These are phyloP conservation scores for Tapera naevia DNA, from an alignment of 2,797 vertebrate genomes.

Conservation along the genomic window DNA sequence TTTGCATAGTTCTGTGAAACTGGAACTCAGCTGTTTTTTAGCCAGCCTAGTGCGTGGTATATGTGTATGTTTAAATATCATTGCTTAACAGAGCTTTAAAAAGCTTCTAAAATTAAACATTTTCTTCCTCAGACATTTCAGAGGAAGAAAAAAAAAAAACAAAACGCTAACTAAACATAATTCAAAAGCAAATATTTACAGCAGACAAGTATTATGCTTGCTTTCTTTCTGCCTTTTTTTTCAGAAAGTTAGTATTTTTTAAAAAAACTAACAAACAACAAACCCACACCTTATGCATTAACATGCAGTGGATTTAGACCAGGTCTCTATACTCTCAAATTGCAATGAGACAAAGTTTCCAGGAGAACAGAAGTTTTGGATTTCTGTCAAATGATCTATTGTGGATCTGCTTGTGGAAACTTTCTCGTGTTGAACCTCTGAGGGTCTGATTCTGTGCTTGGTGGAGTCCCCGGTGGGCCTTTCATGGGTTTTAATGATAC, in stretches of 20 bases:
- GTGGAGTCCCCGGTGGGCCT: background rate
- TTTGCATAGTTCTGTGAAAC: background rate
- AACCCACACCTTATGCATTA: background rate
- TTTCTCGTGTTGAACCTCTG: background rate
- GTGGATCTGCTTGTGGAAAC: background rate
- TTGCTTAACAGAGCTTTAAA: background rate
- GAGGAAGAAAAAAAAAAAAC: background rate
- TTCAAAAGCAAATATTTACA: background rate
- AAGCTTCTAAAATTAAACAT: background rate
- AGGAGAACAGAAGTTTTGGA: background rate
- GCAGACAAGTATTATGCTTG: background rate
- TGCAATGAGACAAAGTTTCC: background rate
- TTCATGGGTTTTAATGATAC: accelerated
- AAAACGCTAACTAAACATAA: background rate
- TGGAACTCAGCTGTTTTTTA: background rate
- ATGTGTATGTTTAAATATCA: background rate
- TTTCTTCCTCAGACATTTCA: background rate
- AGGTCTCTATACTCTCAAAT: accelerated
- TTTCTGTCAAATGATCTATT: background rate
- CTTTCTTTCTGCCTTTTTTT: background rate
- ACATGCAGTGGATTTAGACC: background rate
- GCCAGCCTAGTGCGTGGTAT: background rate
- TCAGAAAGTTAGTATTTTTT: background rate
- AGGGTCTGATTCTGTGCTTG: background rate
- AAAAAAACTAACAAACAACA: background rate